Percentiles rank a stretch among this genome's conserved stretches.
Conservation (phyloP, 2,888 invertebrate species). For the Tiphia femorata region DNA sequence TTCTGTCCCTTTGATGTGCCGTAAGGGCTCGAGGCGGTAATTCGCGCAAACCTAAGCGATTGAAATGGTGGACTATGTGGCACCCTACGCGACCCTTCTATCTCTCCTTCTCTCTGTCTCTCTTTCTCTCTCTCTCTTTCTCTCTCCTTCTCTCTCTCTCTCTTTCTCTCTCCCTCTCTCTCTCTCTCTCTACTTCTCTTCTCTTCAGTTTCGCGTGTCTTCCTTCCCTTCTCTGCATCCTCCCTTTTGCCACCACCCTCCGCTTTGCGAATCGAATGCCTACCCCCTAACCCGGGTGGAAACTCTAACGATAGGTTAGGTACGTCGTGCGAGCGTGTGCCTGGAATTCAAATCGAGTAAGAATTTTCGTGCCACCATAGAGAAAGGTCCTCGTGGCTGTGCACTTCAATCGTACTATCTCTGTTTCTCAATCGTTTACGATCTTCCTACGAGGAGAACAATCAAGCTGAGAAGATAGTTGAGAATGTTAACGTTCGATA, state of each 20-base stretch:
- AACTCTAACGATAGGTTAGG: no score
- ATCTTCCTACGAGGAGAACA: no score
- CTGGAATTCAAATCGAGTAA: no score
- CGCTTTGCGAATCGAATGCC: no score
- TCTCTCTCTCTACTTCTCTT: conserved; percentile 1
- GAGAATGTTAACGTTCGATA: no score
- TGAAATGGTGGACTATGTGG: conserved; percentile 43
- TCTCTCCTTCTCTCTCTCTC: not conserved
- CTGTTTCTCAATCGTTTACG: no score
- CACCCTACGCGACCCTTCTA: not conserved
- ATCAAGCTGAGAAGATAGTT: no score
- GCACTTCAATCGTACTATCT: no score
- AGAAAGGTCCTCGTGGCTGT: no score
- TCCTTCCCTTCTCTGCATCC: conserved; percentile 5
- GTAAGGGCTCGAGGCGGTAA: conserved; percentile 41
- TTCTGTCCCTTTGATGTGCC: conserved; percentile 44
- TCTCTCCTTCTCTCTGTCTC: not conserved
- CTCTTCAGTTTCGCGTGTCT: not conserved
- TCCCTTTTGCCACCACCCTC: not conserved
- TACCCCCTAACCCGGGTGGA: no score
- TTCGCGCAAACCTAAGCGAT: conserved; percentile 51
- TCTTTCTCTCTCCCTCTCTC: not conserved
- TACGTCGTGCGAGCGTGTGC: no score
- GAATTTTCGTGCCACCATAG: no score
- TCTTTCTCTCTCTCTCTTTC: not conserved